A percentile compares a stretch with the other conserved stretches of the same genome.
phyloP scores from a whole-genome alignment of 2,113 vertebrate genomes.

The Centropus unirufus region DNA sequence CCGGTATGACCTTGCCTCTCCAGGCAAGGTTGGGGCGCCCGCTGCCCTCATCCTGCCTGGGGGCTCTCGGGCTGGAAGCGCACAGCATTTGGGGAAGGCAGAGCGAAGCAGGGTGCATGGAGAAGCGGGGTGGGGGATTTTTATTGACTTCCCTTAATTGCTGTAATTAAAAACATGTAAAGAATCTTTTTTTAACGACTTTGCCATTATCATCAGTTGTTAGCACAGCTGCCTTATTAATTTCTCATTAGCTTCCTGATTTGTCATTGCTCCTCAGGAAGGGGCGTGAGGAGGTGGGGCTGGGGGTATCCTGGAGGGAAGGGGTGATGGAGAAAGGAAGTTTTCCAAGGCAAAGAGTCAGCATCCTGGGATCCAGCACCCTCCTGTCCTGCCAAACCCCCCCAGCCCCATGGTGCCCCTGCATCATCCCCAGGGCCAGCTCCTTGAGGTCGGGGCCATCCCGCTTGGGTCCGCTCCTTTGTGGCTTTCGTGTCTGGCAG shows the following conservation, averaged over 20 bases:
- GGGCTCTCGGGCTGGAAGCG: background rate
- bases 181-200: slow-evolving; percentile 81
- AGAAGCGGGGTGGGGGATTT: slow-evolving; percentile 24
- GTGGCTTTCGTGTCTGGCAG: background rate
- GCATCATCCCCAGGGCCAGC: background rate
- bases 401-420: too few species aligned
- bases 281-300: background rate
- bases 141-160: slow-evolving; percentile 81
- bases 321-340: background rate
- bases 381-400: background rate
- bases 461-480: rapidly evolving
- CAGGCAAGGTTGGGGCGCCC: background rate
- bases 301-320: rapidly evolving
- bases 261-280: slow-evolving; percentile 37
- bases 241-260: slow-evolving; percentile 78
- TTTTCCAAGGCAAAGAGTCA: background rate
- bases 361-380: background rate
- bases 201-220: slow-evolving; percentile 78
- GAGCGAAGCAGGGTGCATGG: background rate
- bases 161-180: slow-evolving; percentile 85
- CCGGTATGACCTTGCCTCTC: rapidly evolving
- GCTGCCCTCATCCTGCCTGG: background rate
- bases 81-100: background rate
- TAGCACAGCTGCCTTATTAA: slow-evolving; percentile 83
- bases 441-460: background rate